Conservation (phyloP, 2,113 vertebrate genomes). For the Hemicordylus capensis region DNA sequence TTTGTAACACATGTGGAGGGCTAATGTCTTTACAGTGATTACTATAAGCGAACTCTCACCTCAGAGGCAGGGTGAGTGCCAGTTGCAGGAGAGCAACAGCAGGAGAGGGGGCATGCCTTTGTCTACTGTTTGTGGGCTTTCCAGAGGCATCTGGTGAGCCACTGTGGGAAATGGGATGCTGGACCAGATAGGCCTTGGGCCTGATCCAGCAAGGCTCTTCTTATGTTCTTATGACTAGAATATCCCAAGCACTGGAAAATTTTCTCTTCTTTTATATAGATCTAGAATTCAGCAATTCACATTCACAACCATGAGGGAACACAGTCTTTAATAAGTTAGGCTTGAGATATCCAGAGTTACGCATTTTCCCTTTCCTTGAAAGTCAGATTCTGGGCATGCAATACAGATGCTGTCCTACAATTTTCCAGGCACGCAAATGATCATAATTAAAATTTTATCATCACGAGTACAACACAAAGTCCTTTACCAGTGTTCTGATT, state of each 20-base stretch:
- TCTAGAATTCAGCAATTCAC: too few species aligned
- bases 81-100: too few species aligned
- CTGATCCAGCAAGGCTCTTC: too few species aligned
- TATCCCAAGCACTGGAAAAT: not conserved
- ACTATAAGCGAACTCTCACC: too few species aligned
- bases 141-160: too few species aligned
- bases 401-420: not conserved
- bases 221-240: not conserved
- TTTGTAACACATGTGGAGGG: too few species aligned
- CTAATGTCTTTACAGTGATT: too few species aligned
- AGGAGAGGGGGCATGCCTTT: too few species aligned
- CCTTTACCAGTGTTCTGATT: conserved; percentile 64
- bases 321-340: not conserved
- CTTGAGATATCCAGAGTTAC: not conserved
- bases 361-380: not conserved
- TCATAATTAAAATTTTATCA: not conserved
- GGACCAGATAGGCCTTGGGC: too few species aligned
- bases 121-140: too few species aligned
- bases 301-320: not conserved
- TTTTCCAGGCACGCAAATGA: not conserved
- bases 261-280: not conserved
- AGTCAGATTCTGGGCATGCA: not conserved
- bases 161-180: too few species aligned
- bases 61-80: too few species aligned
- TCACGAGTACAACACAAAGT: not conserved